A percentile compares a stretch with the other conserved stretches of the same genome.
Conservation (phyloP, 2,888 invertebrate genomes). For the Leptinotarsa tumamoca region DNA sequence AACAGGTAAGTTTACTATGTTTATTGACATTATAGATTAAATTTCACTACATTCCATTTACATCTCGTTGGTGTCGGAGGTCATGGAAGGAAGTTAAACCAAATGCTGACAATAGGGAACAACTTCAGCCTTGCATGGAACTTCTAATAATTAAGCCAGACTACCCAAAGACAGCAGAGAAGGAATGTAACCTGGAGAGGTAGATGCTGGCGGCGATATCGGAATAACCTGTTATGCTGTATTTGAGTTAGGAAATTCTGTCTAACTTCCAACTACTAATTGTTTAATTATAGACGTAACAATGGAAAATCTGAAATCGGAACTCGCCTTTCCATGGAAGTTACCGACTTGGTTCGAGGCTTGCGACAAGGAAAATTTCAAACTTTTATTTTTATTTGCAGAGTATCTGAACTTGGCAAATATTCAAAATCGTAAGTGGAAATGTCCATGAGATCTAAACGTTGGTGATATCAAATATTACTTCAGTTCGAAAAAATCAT, state of each 20-base stretch:
- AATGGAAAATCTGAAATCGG: neutral
- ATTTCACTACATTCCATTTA: neutral
- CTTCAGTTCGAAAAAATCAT: neutral
- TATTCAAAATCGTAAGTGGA: neutral
- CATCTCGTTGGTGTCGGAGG: neutral
- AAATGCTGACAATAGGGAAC: neutral
- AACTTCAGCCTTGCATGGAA: neutral
- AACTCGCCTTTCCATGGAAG: neutral
- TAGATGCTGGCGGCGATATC: conserved; percentile 11
- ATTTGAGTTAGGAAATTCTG: conserved; percentile 5
- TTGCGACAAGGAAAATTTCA: neutral
- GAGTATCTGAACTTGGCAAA: neutral
- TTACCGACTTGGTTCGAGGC: neutral
- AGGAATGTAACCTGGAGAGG: conserved; percentile 4
- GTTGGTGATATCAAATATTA: neutral
- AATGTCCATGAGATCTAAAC: neutral
- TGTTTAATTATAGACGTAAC: conserved; percentile 13
- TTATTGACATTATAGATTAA: neutral
- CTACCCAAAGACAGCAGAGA: neutral
- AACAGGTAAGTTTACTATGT: neutral
- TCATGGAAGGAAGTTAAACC: neutral
- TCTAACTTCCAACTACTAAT: conserved; percentile 4
- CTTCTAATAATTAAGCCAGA: conserved; percentile 7
- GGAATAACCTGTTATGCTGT: conserved; percentile 10
- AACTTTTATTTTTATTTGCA: neutral